Base-by-base conservation (phyloP, 2,113 vertebrate species). In the Mustela lutreola region DNA sequence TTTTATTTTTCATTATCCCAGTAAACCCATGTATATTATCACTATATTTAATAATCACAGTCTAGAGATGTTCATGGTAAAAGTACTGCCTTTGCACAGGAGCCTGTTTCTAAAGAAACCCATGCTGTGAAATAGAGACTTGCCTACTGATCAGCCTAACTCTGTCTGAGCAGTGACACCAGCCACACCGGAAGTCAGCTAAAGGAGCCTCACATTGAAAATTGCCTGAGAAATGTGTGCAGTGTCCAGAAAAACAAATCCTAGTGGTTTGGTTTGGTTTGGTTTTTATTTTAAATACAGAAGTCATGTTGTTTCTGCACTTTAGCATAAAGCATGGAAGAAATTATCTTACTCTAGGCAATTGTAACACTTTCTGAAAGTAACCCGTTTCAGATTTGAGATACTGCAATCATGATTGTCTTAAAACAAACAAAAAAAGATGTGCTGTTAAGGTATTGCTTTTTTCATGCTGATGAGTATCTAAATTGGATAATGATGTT, bases 91-190 rank as follows among this genome's bases (percentile, higher is more conserved):
- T 99, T 99, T 99, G 99, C 99, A 99, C 99, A 98, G 98, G 98
- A 99, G 97, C 98, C 98, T 99, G 97, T 98, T 99, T 98, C 98
- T 98, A 98, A 98, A 98, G 98, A 98, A 99, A 99, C 97, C 98
- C 99, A 99, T 99, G 99, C 99, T 99, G 99, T 99, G 99, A 99
- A 99, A 99, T 99, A 98, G 73, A 98, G 97, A 99, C 96, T 97
- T 96, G 98, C 93, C 98, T 99, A 98, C 99, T 99, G 99, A 98
- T 22, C 97, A 78, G 95, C 89, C 4, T 31, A 89, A 94, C 91
- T 81, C 93, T 93, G 73, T 92, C 97, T 63, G 80, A 97, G 93
- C 94, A 96, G 97, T 90, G 95, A 98, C 87, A 96, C 96, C 98
- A 97, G 2, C 98, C 97, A 84, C 97, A 9, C 84, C 31, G 60